Conservation (phyloP, 2,888 invertebrate genomes). For the Ferrisia virgata region DNA sequence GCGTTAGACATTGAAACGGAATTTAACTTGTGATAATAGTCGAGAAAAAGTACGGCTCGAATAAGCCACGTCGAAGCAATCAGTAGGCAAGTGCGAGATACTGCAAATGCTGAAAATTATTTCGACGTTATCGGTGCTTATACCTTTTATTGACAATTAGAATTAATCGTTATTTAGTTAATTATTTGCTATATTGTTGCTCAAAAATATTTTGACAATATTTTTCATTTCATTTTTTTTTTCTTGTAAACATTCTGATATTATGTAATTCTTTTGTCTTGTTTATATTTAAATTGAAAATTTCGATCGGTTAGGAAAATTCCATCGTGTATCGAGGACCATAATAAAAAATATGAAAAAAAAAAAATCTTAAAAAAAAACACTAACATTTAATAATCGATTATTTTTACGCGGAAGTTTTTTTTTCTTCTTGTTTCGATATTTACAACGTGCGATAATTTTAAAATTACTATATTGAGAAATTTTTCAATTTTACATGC, state of each 20-base stretch:
- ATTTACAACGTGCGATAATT: not conserved
- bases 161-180: slow-evolving; percentile 16
- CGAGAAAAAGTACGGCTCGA: slow-evolving; percentile 28
- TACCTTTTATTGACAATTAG: slow-evolving; percentile 24
- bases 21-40: slow-evolving; percentile 17
- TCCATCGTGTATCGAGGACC: not conserved
- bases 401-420: not conserved
- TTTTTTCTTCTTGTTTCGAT: not conserved
- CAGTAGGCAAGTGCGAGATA: not conserved
- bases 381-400: not conserved
- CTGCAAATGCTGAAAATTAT: too few species aligned
- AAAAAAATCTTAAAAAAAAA: not conserved
- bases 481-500: not conserved
- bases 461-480: not conserved
- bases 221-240: not conserved
- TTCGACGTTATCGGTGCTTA: not conserved
- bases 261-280: not conserved
- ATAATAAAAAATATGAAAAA: not conserved
- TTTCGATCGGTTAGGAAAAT: not conserved
- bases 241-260: not conserved
- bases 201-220: slow-evolving; percentile 13
- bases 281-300: not conserved
- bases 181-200: slow-evolving; percentile 31
- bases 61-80: not conserved
- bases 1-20: slow-evolving; percentile 17